Evolutionary conservation across 92 coral and sea anemone genomes (phyloP).

Genomic region (Galaxea fascicularis): DNA sequence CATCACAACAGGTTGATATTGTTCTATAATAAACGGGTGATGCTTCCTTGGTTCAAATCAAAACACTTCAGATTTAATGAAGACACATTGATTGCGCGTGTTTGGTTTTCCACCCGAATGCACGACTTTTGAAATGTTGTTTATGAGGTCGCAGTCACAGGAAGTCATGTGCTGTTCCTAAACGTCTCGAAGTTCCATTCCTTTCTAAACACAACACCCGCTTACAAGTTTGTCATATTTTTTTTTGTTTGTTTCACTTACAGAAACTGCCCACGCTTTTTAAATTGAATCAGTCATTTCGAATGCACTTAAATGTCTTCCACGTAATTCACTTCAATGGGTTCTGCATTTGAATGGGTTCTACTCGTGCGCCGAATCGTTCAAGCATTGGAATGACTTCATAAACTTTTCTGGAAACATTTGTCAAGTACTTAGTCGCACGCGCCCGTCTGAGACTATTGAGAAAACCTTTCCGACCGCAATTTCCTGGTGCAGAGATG

Average conservation of each 20-base stretch:
- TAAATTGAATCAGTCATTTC: neutral
- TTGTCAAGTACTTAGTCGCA: neutral
- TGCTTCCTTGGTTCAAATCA: slow-evolving; percentile 14
- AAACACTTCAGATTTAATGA: slow-evolving; percentile 29
- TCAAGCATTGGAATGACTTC: neutral
- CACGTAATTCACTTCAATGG: neutral
- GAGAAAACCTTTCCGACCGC: neutral
- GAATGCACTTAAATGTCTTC: neutral
- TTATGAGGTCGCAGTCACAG: neutral
- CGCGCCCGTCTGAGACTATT: neutral
- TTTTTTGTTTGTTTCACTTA: neutral
- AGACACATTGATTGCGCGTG: neutral
- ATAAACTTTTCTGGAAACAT: neutral
- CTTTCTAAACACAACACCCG: neutral
- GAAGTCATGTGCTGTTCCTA: neutral
- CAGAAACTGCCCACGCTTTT: neutral
- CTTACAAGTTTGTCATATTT: neutral
- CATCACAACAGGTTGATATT: slow-evolving; percentile 20
- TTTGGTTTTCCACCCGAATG: neutral
- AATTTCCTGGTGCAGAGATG: neutral
- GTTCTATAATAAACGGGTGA: neutral
- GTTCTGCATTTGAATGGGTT: neutral
- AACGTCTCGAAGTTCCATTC: neutral
- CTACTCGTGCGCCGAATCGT: neutral
- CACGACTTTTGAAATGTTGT: neutral